A percentile compares a stretch with the other conserved stretches of the same genome.
These are phyloP conservation scores for Drosophila athabasca DNA, from an alignment of 1,140 invertebrate genomes.

Conservation along the genomic window DNA sequence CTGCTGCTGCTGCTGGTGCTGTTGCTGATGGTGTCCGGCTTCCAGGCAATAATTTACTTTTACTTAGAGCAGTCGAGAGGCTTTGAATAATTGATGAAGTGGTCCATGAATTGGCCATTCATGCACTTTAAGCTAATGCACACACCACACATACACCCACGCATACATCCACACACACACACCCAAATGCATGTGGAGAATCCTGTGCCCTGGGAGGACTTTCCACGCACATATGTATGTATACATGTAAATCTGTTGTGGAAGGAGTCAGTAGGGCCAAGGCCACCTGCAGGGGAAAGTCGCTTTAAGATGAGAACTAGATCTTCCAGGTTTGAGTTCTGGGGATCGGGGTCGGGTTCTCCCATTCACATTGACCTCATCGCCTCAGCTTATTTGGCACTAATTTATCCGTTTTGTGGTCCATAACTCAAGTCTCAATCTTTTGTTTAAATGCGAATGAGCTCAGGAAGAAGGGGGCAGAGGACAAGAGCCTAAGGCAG, in stretches of 20 bases:
- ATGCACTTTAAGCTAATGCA: constrained; percentile 66
- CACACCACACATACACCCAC: constrained; percentile 23
- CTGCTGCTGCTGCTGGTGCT: constrained; percentile 4
- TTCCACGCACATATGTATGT: constrained; percentile 38
- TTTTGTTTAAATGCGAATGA: constrained; percentile 17
- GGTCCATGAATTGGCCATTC: constrained; percentile 51
- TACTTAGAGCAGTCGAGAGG: constrained; percentile 16
- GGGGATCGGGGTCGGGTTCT: neutral
- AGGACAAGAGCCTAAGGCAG: neutral
- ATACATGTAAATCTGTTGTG: constrained; percentile 33
- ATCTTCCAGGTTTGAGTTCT: neutral
- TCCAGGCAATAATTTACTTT: constrained; percentile 37
- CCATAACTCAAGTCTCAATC: constrained; percentile 12
- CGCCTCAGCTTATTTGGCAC: constrained; percentile 16
- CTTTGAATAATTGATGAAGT: constrained; percentile 70
- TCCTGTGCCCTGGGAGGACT: too few species aligned
- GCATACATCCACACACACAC: too few species aligned
- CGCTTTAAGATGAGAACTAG: constrained; percentile 6
- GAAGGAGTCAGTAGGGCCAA: constrained; percentile 36
- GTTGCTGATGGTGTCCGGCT: neutral
- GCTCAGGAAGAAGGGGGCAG: neutral
- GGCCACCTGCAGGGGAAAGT: constrained; percentile 19
- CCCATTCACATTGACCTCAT: constrained; percentile 5
- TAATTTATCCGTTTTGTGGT: constrained; percentile 41
- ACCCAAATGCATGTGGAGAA: constrained; percentile 3